Evolutionary conservation across 2,888 invertebrate species (phyloP), one percentile per base, ranked within the genome.

Genomic region (Magallana nippona): DNA sequence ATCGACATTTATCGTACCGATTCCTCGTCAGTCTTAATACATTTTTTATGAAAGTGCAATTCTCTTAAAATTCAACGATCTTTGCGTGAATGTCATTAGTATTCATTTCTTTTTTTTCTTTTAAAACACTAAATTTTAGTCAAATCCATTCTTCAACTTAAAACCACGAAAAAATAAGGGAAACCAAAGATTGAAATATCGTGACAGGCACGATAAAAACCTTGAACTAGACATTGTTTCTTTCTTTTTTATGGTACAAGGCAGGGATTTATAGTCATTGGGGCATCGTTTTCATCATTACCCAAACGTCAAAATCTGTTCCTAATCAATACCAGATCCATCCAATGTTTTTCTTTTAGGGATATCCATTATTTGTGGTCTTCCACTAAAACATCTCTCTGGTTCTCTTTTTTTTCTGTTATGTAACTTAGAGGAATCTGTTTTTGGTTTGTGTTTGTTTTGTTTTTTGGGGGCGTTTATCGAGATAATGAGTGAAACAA

Each of bases 221-320:
- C 27, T 32, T 71, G 32, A 60, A 60, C 60, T 60, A 63, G 32
- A 71, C 32, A 22, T 71, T 71, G 71, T 71, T 71, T 71, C 22
- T 27, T 27, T 32, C 32, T 5, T 32, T 32, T 71, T 71, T 71
- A 22, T 71, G 11, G 71, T 71, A 71, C 71, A 13, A 71, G 71
- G 27, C 71, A 2, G 15, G 27, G 13, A 71, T 71, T 71, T 27
- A 71, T 71, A 71, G 71, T 10, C 71, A 27, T 27, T 71, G 27
- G 71, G 71, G 27, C 15, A 71, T 71, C 15, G 32, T 71, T 71
- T 71, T 71, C 71, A 27, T 32, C 27, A 71, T 71, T 32, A 71
- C 32, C 71, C 71, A 27, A 22, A 71, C 27, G 71, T 71, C 71
- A 22, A 71, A 71, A 71, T 71, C 32, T 71, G 71, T 71, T 71